These are phyloP conservation scores for Cebidichthys violaceus DNA, from an alignment of 2,113 vertebrate species.

Conservation along the genomic window DNA sequence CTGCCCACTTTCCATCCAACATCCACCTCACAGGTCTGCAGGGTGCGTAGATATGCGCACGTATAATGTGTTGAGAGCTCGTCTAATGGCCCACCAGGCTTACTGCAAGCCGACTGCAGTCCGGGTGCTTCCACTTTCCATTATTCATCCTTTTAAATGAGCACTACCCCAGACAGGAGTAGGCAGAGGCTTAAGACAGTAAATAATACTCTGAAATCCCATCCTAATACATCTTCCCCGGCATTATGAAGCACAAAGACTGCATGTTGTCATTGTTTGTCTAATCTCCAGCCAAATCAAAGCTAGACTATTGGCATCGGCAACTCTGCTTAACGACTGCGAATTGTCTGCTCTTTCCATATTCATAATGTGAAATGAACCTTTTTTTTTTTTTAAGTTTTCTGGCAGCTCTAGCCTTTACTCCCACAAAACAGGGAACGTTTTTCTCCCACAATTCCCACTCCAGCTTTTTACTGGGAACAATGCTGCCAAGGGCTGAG, in stretches of 20 bases:
- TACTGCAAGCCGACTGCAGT: slow-evolving; percentile 45
- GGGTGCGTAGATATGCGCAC: slow-evolving; percentile 53
- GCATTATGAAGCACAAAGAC: slow-evolving; percentile 50
- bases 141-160: slow-evolving; percentile 54
- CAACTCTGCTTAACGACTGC: neutral
- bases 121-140: slow-evolving; percentile 52
- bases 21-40: slow-evolving; percentile 58
- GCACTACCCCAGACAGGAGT: slow-evolving; percentile 41
- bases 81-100: slow-evolving; percentile 44
- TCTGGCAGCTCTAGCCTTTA: slow-evolving; percentile 30
- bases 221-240: slow-evolving; percentile 41
- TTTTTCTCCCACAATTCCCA: slow-evolving; percentile 39
- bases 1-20: slow-evolving; percentile 61
- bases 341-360: slow-evolving; percentile 39
- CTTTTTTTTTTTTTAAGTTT: slow-evolving; percentile 35
- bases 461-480: slow-evolving; percentile 3
- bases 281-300: slow-evolving; percentile 54
- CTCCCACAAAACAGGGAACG: slow-evolving; percentile 54
- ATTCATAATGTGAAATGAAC: slow-evolving; percentile 45
- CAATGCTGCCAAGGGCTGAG: neutral
- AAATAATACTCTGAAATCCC: slow-evolving; percentile 49
- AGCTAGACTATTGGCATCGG: slow-evolving; percentile 35
- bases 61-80: slow-evolving; percentile 58
- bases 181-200: slow-evolving; percentile 49
- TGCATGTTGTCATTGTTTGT: slow-evolving; percentile 47